Evolutionary conservation across 2,888 invertebrate species (phyloP).

Genomic region (Agrilus mali): DNA sequence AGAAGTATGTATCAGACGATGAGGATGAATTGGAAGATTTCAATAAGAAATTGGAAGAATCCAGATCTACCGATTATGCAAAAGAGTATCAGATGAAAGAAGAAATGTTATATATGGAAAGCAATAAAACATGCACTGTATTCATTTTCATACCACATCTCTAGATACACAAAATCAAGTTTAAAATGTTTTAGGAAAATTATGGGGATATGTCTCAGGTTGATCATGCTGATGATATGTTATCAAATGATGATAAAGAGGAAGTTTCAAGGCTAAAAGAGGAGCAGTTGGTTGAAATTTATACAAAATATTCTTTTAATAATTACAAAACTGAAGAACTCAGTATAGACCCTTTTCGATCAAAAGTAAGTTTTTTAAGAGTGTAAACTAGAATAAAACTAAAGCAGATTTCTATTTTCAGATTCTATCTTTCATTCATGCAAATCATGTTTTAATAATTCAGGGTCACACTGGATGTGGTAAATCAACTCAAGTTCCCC

Average conservation of each 20-base stretch:
- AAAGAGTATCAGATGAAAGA: conserved; percentile 22
- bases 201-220: neutral
- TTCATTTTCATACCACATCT: too few species aligned
- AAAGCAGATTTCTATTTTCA: conserved; percentile 1
- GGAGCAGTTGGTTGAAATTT: conserved; percentile 3
- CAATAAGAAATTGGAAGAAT: neutral
- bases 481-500: conserved; percentile 85
- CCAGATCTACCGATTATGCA: conserved; percentile 17
- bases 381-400: neutral
- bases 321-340: conserved; percentile 1
- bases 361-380: conserved; percentile 5
- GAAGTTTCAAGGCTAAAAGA: conserved; percentile 4
- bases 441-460: conserved; percentile 54
- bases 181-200: neutral
- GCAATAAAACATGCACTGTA: too few species aligned
- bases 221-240: conserved; percentile 3
- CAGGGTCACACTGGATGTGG: conserved; percentile 94
- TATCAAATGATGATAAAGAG: conserved; percentile 2
- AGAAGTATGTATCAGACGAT: conserved; percentile 9
- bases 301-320: conserved; percentile 7
- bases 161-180: too few species aligned
- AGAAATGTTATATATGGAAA: conserved; percentile 19
- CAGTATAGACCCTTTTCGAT: conserved; percentile 5
- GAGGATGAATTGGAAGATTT: conserved; percentile 7
- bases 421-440: conserved; percentile 7